A percentile compares a stretch with the other conserved stretches of the same genome.
These are phyloP conservation scores for Paedocypris sp. DNA, from an alignment of 2,113 vertebrate genomes.

Conservation along the genomic window DNA sequence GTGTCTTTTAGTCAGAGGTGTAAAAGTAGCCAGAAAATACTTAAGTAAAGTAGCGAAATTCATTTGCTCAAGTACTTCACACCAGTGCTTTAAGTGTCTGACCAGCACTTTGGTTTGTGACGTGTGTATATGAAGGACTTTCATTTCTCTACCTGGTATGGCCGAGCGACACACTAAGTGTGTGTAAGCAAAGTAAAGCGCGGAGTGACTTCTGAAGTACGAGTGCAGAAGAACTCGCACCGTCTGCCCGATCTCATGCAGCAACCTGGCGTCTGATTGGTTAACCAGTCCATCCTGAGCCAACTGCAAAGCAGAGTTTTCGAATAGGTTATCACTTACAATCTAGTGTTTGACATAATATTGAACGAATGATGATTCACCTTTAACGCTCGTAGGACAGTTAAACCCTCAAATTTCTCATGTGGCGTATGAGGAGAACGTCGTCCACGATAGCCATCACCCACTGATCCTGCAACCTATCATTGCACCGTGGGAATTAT, in stretches of 20 bases:
- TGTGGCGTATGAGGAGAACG: slow-evolving; percentile 88
- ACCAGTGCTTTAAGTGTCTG: no score
- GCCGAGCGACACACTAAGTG: slow-evolving; percentile 89
- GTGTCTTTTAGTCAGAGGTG: background rate
- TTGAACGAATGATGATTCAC: slow-evolving; percentile 46
- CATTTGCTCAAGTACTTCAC: no score
- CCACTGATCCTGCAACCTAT: slow-evolving; percentile 69
- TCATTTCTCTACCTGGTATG: slow-evolving; percentile 61
- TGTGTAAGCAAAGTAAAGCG: slow-evolving; percentile 78
- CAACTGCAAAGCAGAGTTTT: slow-evolving; percentile 55
- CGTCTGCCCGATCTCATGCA: slow-evolving; percentile 80
- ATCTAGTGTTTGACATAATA: background rate
- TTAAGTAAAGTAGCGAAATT: no score
- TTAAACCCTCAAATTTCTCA: slow-evolving; percentile 86
- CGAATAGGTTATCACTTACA: background rate
- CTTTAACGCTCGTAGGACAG: slow-evolving; percentile 73
- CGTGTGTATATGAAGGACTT: background rate
- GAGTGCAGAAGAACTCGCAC: slow-evolving; percentile 69
- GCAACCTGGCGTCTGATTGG: slow-evolving; percentile 63
- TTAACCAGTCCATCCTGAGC: slow-evolving; percentile 71
- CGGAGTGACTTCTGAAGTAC: slow-evolving; percentile 78
- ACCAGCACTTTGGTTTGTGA: no score
- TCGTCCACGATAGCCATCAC: slow-evolving; percentile 71
- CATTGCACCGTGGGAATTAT: background rate
- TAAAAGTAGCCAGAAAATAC: no score